Evolutionary conservation across 2,113 vertebrate genomes (phyloP).

Genomic region (Coracopsis vasa): DNA sequence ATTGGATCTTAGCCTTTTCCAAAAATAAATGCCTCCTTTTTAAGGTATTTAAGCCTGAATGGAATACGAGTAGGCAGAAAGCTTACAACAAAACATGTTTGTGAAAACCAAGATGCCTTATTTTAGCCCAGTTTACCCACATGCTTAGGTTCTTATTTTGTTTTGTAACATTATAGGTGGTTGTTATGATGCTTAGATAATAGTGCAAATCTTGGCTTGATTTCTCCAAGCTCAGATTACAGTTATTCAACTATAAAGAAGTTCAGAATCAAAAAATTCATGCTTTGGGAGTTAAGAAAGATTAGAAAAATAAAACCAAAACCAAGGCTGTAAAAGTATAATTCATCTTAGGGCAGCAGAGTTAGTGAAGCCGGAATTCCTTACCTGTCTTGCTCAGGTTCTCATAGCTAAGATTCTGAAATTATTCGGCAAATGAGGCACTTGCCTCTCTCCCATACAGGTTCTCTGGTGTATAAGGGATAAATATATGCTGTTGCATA

Average conservation of each 20-base stretch:
- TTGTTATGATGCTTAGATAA: neutral
- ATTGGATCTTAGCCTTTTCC: neutral
- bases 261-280: neutral
- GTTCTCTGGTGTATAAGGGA: neutral
- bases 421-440: neutral
- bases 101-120: neutral
- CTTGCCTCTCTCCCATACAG: neutral
- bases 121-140: neutral
- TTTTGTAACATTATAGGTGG: neutral
- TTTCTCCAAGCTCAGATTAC: neutral
- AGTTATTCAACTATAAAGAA: neutral
- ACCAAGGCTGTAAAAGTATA: neutral
- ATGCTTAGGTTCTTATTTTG: neutral
- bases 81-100: rapidly evolving
- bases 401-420: neutral
- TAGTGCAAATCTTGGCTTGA: neutral
- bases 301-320: neutral
- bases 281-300: neutral
- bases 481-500: neutral
- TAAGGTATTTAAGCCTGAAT: neutral
- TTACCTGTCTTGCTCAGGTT: neutral
- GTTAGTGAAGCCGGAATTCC: neutral
- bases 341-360: neutral
- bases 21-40: neutral
- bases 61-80: neutral